Conservation (phyloP, 2,797 vertebrate genomes). For the Anableps anableps region DNA sequence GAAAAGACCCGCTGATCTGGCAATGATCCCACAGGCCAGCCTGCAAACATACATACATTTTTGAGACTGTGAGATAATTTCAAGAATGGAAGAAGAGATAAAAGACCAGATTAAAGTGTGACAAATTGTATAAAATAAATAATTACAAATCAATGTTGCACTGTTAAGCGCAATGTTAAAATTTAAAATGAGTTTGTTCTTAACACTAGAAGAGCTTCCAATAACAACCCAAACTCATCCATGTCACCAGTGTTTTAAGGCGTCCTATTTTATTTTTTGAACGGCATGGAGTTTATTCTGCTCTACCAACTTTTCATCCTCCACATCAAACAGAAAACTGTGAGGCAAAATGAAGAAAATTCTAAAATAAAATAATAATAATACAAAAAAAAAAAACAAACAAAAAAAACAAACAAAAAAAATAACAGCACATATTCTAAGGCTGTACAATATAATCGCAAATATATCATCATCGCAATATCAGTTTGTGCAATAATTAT, state of each 20-base stretch:
- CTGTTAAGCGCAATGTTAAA: neutral
- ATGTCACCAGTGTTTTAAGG: neutral
- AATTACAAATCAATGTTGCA: neutral
- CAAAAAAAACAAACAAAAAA: too few relatives aligned
- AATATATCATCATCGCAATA: too few relatives aligned
- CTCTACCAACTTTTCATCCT: neutral
- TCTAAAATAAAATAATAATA: neutral
- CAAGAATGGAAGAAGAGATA: neutral
- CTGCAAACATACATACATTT: constrained; percentile 59
- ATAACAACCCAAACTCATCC: neutral
- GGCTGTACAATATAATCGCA: too few relatives aligned
- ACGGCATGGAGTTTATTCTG: neutral
- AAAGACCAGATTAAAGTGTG: neutral
- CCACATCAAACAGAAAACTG: neutral
- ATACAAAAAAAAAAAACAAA: too few relatives aligned
- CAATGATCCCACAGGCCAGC: constrained; percentile 93
- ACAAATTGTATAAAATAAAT: neutral
- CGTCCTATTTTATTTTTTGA: neutral
- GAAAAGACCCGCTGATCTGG: constrained; percentile 90
- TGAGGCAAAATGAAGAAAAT: too few relatives aligned
- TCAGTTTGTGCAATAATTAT: too few relatives aligned
- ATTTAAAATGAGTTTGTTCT: neutral
- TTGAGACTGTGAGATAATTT: too few relatives aligned
- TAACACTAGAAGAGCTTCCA: neutral
- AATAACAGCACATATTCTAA: too few relatives aligned